Conservation (phyloP, 2,797 vertebrate genomes). For the Psittacula derbiana region DNA sequence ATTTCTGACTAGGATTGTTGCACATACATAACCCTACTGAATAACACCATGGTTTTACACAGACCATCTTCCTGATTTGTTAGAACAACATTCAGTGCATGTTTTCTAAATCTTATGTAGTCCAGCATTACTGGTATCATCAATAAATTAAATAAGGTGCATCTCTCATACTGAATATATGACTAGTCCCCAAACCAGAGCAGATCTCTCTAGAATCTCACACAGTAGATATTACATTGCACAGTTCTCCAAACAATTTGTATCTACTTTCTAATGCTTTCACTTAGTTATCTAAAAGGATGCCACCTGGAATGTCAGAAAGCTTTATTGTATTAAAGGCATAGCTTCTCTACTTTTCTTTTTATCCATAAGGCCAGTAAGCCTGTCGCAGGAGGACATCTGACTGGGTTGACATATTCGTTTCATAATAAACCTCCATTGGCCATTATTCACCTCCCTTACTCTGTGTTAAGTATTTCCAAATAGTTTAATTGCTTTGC, state of each 20-base stretch:
- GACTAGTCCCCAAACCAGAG: neutral
- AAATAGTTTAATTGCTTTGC: neutral
- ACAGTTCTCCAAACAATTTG: neutral
- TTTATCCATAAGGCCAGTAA: neutral
- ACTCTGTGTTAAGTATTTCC: neutral
- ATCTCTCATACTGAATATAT: neutral
- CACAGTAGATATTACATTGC: neutral
- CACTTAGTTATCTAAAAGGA: neutral
- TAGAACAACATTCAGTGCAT: neutral
- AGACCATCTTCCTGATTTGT: neutral
- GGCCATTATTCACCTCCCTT: neutral
- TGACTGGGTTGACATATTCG: neutral
- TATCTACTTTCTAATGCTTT: neutral
- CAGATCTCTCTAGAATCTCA: neutral
- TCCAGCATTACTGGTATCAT: neutral
- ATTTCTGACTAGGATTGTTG: neutral
- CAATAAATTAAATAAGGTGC: neutral
- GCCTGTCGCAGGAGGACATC: neutral
- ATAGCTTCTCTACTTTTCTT: neutral
- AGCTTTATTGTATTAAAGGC: neutral
- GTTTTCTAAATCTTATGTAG: neutral
- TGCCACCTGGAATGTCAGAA: neutral
- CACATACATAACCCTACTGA: accelerated
- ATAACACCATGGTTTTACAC: neutral
- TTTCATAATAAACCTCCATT: neutral